Evolutionary conservation across 2,113 vertebrate genomes (phyloP).

Genomic region (Galemys pyrenaicus): DNA sequence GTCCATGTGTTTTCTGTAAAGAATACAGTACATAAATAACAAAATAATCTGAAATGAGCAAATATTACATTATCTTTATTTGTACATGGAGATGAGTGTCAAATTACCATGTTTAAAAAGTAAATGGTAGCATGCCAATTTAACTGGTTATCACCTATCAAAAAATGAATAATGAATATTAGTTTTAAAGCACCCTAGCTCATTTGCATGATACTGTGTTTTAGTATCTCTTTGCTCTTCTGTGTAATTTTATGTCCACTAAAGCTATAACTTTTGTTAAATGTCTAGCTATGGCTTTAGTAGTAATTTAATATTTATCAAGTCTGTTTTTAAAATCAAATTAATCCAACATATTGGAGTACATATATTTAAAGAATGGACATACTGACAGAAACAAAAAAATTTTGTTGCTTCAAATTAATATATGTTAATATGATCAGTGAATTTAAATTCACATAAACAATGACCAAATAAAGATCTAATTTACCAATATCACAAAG

Average conservation of each 20-base stretch:
- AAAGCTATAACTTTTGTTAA: slow-evolving; percentile 24
- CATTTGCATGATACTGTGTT: background rate
- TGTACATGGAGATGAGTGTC: slow-evolving; percentile 2
- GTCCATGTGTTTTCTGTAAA: background rate
- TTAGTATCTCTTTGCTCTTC: slow-evolving; percentile 32
- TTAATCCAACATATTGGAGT: slow-evolving; percentile 37
- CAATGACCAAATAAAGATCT: slow-evolving; percentile 44
- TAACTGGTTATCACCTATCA: slow-evolving; percentile 29
- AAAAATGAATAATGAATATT: slow-evolving; percentile 23
- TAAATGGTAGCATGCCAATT: background rate
- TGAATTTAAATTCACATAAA: slow-evolving; percentile 37
- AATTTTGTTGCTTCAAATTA: slow-evolving; percentile 7
- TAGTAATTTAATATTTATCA: slow-evolving; percentile 50
- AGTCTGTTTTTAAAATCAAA: slow-evolving; percentile 49
- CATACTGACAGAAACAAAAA: slow-evolving; percentile 24
- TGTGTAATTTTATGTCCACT: slow-evolving; percentile 25
- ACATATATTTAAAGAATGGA: background rate
- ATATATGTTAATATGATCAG: slow-evolving; percentile 1
- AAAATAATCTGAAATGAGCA: slow-evolving; percentile 13
- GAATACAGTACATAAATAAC: background rate
- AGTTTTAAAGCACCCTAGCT: background rate
- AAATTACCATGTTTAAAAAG: background rate
- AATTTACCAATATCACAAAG: slow-evolving; percentile 2
- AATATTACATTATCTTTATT: slow-evolving; percentile 49
- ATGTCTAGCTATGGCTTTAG: slow-evolving; percentile 24